A percentile compares a stretch with the other conserved stretches of the same genome.
Conservation (phyloP, 23 tunicate genomes). For the Trididemnum clinides region DNA sequence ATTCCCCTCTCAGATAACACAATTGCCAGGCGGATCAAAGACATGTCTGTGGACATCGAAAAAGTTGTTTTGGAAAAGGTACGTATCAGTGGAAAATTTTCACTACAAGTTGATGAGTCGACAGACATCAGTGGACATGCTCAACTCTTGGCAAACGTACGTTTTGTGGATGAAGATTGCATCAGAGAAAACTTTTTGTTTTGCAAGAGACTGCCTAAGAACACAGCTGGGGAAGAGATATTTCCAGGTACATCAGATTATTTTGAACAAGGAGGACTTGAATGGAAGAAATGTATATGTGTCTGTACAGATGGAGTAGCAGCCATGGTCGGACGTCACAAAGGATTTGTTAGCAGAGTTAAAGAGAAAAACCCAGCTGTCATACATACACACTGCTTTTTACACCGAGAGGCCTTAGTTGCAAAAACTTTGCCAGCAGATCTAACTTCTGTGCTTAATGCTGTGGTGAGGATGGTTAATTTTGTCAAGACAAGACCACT, state of each 20-base stretch:
- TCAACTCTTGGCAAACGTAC: constrained; percentile 42
- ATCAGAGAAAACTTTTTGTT: constrained; percentile 31
- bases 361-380: not conserved
- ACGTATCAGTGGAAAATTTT: constrained; percentile 38
- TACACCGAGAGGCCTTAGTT: constrained; percentile 45
- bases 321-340: constrained; percentile 24
- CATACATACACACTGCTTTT: constrained; percentile 16
- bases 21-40: constrained; percentile 43
- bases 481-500: constrained; percentile 45
- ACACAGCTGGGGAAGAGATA: constrained; percentile 37
- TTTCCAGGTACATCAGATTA: constrained; percentile 33
- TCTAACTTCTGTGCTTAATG: constrained; percentile 2
- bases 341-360: constrained; percentile 30
- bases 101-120: constrained; percentile 44
- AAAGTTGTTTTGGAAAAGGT: constrained; percentile 15
- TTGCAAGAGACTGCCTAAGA: constrained; percentile 24
- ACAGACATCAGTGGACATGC: constrained; percentile 42
- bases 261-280: constrained; percentile 8
- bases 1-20: constrained; percentile 40
- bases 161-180: constrained; percentile 48
- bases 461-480: constrained; percentile 23
- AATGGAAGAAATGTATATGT: constrained; percentile 31
- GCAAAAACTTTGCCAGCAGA: constrained; percentile 46
- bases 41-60: constrained; percentile 38
- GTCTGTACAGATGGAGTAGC: constrained; percentile 33